Percentiles rank a stretch among this genome's conserved stretches.
phyloP scores from a whole-genome alignment of 2,888 invertebrate species.

The Ophion obscuratus region DNA sequence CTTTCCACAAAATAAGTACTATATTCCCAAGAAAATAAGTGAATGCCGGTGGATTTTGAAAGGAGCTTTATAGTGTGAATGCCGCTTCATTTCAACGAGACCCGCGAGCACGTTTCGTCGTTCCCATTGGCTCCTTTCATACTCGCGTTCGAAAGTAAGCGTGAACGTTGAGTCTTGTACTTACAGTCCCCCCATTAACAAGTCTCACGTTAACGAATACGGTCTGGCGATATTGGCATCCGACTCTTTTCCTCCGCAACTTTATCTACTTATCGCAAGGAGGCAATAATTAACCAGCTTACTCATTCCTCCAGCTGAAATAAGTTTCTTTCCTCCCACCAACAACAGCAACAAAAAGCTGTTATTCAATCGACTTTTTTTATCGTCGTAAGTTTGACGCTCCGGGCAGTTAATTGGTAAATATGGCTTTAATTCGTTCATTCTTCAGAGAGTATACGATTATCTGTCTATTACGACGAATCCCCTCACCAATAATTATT shows the following conservation, averaged over 20 bases:
- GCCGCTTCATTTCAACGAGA: background rate
- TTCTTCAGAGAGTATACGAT: background rate
- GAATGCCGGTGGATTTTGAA: too few relatives aligned
- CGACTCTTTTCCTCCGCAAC: background rate
- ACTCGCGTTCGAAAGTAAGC: slow-evolving; percentile 42
- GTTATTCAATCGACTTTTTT: background rate
- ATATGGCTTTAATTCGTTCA: slow-evolving; percentile 33
- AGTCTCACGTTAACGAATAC: slow-evolving; percentile 14
- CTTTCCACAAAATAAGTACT: too few relatives aligned
- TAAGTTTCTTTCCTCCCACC: background rate
- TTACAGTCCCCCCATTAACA: slow-evolving; percentile 13
- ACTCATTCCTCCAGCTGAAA: background rate
- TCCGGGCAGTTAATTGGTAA: slow-evolving; percentile 43
- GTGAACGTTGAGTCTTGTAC: background rate
- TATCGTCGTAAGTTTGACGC: background rate
- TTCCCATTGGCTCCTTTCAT: slow-evolving; percentile 47
- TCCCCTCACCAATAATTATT: too few relatives aligned
- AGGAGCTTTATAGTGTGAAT: slow-evolving; percentile 17
- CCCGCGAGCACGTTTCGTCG: background rate
- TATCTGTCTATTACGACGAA: slow-evolving; percentile 23
- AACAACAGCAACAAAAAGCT: background rate
- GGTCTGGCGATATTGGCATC: background rate
- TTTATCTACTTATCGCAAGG: background rate
- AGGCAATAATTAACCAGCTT: background rate
- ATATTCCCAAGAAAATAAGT: too few relatives aligned